A percentile compares a stretch with the other conserved stretches of the same genome.
These are phyloP conservation scores for Hippocampus abdominalis DNA, from an alignment of 2,113 vertebrate species.

Conservation along the genomic window DNA sequence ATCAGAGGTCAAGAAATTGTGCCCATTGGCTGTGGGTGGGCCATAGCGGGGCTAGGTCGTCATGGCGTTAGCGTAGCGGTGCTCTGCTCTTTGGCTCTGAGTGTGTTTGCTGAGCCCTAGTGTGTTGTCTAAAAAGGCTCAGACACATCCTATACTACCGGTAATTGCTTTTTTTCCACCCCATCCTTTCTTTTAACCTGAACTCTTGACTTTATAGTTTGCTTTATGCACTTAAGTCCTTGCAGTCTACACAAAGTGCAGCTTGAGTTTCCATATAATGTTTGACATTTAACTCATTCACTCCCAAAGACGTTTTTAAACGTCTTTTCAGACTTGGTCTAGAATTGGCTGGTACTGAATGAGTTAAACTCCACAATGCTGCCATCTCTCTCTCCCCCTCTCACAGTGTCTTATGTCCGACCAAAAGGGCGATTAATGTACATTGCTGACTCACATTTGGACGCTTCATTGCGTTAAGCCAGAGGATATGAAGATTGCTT, in stretches of 20 bases:
- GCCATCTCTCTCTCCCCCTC: slow-evolving; percentile 5
- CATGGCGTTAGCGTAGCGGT: background rate
- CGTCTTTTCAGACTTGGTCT: too few species aligned
- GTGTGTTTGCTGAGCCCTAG: slow-evolving; percentile 40
- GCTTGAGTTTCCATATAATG: slow-evolving; percentile 25
- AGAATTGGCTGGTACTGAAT: too few species aligned
- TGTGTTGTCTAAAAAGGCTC: slow-evolving; percentile 38
- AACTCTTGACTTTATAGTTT: background rate
- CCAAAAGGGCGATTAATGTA: too few species aligned
- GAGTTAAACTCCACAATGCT: background rate
- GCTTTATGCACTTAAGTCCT: slow-evolving; percentile 22
- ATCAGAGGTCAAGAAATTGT: background rate
- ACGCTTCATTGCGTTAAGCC: background rate
- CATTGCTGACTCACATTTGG: too few species aligned
- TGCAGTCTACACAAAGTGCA: slow-evolving; percentile 28
- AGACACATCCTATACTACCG: background rate
- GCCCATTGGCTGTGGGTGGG: background rate
- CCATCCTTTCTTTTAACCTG: background rate
- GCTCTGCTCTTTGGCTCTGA: slow-evolving; percentile 33
- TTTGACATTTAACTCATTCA: slow-evolving; percentile 18
- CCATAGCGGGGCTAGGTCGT: background rate
- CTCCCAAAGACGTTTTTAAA: too few species aligned
- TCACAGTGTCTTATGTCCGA: background rate
- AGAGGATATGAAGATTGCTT: too few species aligned
- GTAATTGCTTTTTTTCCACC: background rate